A percentile compares a stretch with the other conserved stretches of the same genome.
Conservation (phyloP, 23 tunicate genomes). For the Aplidium turbinatum region DNA sequence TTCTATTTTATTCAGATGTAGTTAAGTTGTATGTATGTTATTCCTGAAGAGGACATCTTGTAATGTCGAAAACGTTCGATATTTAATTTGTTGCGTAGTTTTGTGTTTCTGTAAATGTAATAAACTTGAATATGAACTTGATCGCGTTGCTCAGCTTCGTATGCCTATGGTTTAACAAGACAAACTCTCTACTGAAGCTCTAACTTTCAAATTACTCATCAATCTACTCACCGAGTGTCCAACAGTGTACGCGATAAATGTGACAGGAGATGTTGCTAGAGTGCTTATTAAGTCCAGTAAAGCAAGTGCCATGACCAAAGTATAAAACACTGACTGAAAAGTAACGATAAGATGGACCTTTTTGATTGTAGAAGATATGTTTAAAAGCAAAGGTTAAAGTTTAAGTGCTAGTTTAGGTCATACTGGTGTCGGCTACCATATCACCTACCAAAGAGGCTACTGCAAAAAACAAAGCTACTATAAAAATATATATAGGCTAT, state of each 20-base stretch:
- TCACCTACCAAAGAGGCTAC: neutral
- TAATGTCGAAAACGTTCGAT: too few species aligned
- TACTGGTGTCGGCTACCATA: neutral
- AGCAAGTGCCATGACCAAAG: slow-evolving; percentile 78
- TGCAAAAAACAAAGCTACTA: neutral
- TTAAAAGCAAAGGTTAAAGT: too few species aligned
- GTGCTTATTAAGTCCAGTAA: slow-evolving; percentile 63
- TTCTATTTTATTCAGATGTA: too few species aligned
- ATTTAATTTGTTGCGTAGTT: too few species aligned
- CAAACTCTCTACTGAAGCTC: too few species aligned
- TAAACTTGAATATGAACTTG: neutral
- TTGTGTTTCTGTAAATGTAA: neutral
- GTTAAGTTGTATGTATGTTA: too few species aligned
- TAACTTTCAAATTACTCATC: neutral
- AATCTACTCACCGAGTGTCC: slow-evolving; percentile 51
- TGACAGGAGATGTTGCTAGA: slow-evolving; percentile 65
- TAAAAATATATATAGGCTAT: too few species aligned
- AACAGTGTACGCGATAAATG: slow-evolving; percentile 54
- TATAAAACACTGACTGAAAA: slow-evolving; percentile 77
- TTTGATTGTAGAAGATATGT: too few species aligned
- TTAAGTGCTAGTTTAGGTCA: too few species aligned
- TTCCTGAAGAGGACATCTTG: too few species aligned
- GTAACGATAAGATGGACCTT: neutral
- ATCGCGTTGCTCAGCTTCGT: too few species aligned
- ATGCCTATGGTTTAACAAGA: too few species aligned